Conservation (phyloP, 2,797 vertebrate genomes). For the Sebastes dallii region DNA sequence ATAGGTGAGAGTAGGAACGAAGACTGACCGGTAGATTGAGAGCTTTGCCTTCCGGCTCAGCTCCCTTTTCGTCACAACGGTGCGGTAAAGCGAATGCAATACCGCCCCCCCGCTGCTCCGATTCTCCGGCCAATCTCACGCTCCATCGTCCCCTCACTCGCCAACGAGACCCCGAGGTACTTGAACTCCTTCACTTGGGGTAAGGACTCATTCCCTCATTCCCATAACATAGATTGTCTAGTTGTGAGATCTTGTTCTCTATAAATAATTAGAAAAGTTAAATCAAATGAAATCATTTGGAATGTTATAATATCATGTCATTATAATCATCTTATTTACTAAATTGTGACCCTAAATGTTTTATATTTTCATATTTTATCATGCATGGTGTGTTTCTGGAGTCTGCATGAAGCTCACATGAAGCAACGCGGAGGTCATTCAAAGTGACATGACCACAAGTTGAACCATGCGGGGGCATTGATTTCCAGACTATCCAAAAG, state of each 20-base stretch:
- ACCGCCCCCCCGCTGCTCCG: no score
- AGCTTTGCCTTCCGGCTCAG: no score
- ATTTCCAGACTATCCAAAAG: slow-evolving; percentile 45
- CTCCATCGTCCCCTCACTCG: no score
- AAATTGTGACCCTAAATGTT: not conserved
- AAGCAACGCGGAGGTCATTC: not conserved
- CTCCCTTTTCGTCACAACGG: no score
- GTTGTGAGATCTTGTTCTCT: not conserved
- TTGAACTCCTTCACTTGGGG: no score
- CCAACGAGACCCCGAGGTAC: no score
- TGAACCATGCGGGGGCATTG: slow-evolving; percentile 35
- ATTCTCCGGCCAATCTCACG: no score
- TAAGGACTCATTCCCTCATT: no score
- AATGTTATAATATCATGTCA: not conserved
- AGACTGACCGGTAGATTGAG: no score
- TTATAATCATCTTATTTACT: not conserved
- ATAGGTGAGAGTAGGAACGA: no score
- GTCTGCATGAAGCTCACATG: not conserved
- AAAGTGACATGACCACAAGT: slow-evolving; percentile 18
- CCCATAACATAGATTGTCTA: not conserved
- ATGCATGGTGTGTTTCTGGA: not conserved
- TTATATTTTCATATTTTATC: not conserved
- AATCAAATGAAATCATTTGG: not conserved
- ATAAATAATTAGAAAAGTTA: not conserved
- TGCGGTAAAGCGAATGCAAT: no score